These are phyloP conservation scores for Nothocercus nigrocapillus DNA, from an alignment of 2,113 vertebrate genomes.

Conservation along the genomic window DNA sequence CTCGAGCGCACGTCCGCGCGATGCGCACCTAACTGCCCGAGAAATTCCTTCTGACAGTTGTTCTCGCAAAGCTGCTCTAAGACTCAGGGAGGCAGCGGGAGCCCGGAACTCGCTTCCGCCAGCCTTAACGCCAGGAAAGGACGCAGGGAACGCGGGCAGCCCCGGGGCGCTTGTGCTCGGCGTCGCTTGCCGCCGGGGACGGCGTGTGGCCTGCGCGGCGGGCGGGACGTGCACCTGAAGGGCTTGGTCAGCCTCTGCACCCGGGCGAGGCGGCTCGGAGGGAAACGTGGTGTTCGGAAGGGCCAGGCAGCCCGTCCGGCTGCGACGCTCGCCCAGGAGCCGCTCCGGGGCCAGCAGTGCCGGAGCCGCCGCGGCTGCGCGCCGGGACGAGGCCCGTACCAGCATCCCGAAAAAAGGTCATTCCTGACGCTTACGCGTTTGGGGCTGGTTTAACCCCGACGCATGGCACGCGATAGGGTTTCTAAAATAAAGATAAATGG, in stretches of 20 bases:
- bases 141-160: not conserved
- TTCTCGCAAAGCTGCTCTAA: not conserved
- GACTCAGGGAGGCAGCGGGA: conserved; percentile 21
- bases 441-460: not conserved
- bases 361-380: not conserved
- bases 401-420: not conserved
- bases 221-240: not conserved
- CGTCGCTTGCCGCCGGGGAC: not conserved
- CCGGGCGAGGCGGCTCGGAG: not conserved
- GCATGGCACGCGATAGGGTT: fast-evolving
- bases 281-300: not conserved
- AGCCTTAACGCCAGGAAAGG: not conserved
- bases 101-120: not conserved
- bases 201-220: not conserved
- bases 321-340: not conserved
- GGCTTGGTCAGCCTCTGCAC: not conserved
- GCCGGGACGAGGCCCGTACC: fast-evolving
- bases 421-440: not conserved
- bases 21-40: conserved; percentile 35
- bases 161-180: not conserved
- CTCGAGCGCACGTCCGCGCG: not conserved
- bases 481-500: not conserved
- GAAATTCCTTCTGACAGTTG: conserved; percentile 48
- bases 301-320: not conserved
- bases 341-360: not conserved